Percentiles rank a stretch among this genome's conserved stretches.
phyloP scores from a whole-genome alignment of 2,888 invertebrate genomes.

The Pediacus dermestoides region DNA sequence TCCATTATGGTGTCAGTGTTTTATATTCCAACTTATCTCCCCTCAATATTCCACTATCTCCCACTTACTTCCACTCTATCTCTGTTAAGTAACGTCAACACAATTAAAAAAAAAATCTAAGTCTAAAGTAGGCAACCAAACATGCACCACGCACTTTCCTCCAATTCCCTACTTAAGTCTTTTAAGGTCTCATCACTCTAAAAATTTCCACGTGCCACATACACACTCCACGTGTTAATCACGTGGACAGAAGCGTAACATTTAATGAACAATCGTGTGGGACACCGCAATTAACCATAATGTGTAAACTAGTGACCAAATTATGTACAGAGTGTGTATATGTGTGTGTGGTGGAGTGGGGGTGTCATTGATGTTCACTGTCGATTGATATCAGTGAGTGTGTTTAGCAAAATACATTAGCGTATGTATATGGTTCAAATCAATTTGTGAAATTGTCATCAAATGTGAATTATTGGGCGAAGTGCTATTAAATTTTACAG shows the following conservation, averaged over 20 bases:
- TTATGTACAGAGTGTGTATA: slow-evolving; percentile 50
- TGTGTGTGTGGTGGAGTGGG: slow-evolving; percentile 40
- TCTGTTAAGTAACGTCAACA: too few species aligned
- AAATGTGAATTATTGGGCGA: background rate
- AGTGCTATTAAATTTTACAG: background rate
- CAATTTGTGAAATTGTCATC: background rate
- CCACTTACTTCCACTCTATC: too few species aligned
- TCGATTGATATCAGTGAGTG: slow-evolving; percentile 46
- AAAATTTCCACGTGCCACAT: background rate
- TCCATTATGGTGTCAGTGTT: too few species aligned
- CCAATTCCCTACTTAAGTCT: too few species aligned
- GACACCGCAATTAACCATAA: slow-evolving; percentile 52
- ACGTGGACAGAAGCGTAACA: slow-evolving; percentile 48
- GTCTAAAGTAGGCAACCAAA: slow-evolving; percentile 32
- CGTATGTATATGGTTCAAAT: slow-evolving; percentile 22
- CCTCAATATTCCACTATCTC: too few species aligned
- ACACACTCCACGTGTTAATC: slow-evolving; percentile 42
- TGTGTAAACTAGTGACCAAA: slow-evolving; percentile 53
- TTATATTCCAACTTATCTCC: too few species aligned
- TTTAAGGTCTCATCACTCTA: too few species aligned
- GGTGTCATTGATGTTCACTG: slow-evolving; percentile 46
- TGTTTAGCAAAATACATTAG: slow-evolving; percentile 43
- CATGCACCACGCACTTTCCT: slow-evolving; percentile 18
- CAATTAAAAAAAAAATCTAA: too few species aligned
- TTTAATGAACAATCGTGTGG: slow-evolving; percentile 51